Evolutionary conservation across 2,888 invertebrate genomes (phyloP).

Genomic region (Drosophila niveifrons): DNA sequence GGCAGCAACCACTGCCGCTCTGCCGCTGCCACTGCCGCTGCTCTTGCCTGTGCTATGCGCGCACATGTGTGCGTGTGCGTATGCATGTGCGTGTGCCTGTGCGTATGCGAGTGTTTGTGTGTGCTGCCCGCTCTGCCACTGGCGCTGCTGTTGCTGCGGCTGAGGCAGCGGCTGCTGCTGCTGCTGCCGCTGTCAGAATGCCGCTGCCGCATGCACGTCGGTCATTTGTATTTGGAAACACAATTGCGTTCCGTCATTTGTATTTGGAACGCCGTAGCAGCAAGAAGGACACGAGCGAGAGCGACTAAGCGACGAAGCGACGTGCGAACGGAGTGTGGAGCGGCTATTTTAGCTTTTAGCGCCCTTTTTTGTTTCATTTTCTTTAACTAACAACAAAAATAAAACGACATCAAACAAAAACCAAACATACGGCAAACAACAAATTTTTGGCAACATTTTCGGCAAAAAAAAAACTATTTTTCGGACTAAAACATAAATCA

Average conservation of each 20-base stretch:
- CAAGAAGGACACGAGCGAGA: conserved; percentile 81
- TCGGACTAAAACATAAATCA: conserved; percentile 61
- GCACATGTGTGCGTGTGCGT: conserved; percentile 32
- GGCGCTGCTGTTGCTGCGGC: conserved; percentile 24
- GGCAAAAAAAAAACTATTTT: conserved; percentile 58
- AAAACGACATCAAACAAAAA: conserved; percentile 26
- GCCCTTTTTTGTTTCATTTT: conserved; percentile 83
- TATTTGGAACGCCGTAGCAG: conserved; percentile 84
- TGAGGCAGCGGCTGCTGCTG: conserved; percentile 35
- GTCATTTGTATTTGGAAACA: conserved; percentile 84
- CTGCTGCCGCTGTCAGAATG: conserved; percentile 37
- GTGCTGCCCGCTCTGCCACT: conserved; percentile 16
- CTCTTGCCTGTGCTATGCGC: conserved; percentile 28
- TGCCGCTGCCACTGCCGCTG: conserved; percentile 36
- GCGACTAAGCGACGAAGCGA: conserved; percentile 72
- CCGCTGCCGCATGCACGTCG: conserved; percentile 69
- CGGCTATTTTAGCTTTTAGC: conserved; percentile 84
- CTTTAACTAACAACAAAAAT: conserved; percentile 46
- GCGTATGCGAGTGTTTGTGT: conserved; percentile 4
- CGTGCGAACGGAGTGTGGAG: conserved; percentile 80
- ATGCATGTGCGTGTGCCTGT: conserved; percentile 14
- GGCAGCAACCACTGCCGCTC: conserved; percentile 45
- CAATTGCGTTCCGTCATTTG: conserved; percentile 80
- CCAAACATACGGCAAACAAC: conserved; percentile 38
- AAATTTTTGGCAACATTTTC: conserved; percentile 65